Base-by-base conservation (phyloP, 2,797 vertebrate species). In the Chaenodraco wilsoni region DNA sequence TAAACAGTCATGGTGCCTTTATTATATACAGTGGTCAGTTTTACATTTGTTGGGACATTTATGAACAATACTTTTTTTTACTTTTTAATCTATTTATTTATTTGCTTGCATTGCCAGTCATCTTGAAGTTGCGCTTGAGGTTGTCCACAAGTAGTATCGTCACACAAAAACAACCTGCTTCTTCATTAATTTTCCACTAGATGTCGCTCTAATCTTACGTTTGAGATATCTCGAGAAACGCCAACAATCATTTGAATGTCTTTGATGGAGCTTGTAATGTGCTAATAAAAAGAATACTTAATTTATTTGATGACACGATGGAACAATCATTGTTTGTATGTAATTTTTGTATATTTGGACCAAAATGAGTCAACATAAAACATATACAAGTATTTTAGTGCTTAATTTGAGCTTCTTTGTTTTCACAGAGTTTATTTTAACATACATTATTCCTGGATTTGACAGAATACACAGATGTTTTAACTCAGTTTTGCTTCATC, bases 131-230 rank as follows among this genome's bases (percentile, higher is more conserved):
- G 37, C 8, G 14, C 31, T 15, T 23, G 16, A 57, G 5, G 4
- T 27, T 33, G 27, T 10, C 58, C 19, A 62, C 16, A n/a, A 23
- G 6, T 14, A 0, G 4, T 40, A 2, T 5, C 55, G 17, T 3
- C 33, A 43, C 4, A 15, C 5, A 48, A 33, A 5, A 54, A 50
- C 50, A 69, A 51, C n/a, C 48, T 66, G 81, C 17, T 21, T 9
- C 15, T 75, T 13, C 1, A 2, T 6, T 5, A 4, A 3, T 5
- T 65, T 23, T 65, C 89, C 91, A 87, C 88, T 85, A 89, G 91
- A 77, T 82, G 88, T 63, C 84, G 3, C 51, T 82, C n/a, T 78
- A 71, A 57, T 16, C 14, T 71, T 83, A 65, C 33, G 1, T 40
- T 64, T 78, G 50, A 82, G 61, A 40, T 11, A 11, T 37, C 44